Conservation (phyloP, 2,888 invertebrate species). For the Sesia bembeciformis region DNA sequence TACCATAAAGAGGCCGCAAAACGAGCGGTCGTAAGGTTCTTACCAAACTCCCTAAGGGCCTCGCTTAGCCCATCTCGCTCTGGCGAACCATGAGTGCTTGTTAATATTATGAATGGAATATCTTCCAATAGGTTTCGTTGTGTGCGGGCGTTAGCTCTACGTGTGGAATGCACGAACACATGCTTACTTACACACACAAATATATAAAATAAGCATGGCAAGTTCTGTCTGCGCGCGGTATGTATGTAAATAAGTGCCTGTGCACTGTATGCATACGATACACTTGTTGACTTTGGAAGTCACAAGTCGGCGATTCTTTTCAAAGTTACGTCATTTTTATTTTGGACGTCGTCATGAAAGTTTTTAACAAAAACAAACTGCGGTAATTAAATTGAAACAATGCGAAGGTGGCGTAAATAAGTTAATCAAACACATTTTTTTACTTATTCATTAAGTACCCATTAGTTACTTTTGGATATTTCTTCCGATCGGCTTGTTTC, state of each 20-base stretch:
- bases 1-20: slow-evolving; percentile 19
- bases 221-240: slow-evolving; percentile 12
- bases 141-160: slow-evolving; percentile 18
- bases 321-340: neutral
- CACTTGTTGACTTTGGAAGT: neutral
- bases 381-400: no score
- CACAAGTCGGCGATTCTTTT: neutral
- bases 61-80: slow-evolving; percentile 36
- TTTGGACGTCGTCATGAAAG: neutral
- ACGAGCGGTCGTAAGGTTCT: slow-evolving; percentile 26
- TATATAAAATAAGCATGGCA: neutral
- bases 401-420: no score
- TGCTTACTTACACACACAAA: neutral
- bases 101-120: slow-evolving; percentile 69
- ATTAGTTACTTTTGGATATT: no score
- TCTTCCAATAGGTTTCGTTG: slow-evolving; percentile 30
- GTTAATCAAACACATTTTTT: neutral
- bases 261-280: slow-evolving; percentile 5
- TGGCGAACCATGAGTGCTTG: slow-evolving; percentile 56
- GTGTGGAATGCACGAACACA: slow-evolving; percentile 2
- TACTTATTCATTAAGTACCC: neutral
- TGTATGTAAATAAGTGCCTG: slow-evolving; percentile 1
- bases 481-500: no score
- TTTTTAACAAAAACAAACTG: no score
- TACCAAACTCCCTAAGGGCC: slow-evolving; percentile 35